Base-by-base conservation (phyloP, 2,888 invertebrate species). In the Phania funesta region DNA sequence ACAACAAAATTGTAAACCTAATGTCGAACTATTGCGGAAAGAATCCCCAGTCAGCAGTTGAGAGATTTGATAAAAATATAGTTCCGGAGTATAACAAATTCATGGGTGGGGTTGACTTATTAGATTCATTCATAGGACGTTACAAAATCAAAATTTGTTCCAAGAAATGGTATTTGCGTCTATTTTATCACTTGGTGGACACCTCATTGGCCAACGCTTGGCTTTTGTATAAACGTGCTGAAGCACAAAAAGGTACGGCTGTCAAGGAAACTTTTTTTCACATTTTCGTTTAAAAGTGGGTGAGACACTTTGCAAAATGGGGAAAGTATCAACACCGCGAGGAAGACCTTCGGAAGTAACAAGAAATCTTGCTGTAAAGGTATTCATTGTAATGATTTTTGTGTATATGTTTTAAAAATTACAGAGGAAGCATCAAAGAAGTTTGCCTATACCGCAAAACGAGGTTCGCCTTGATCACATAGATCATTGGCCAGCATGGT, bases 221-320 rank as follows among this genome's bases (percentile, higher is more conserved):
- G 74, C 64, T 65, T 74, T 71, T 71, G 48, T 32, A 65, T 44
- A 75, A 75, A 56, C 64, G 74, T 16, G 50, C 46, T 46, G 74
- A 74, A 64, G 18, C 29, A 18, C 74, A 74, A 32, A 64, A 74
- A 74, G 64, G 73, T 22, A 62, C 52, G 8, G 26, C 11, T 22
- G 41, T 64, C 54, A 74, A 41, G 16, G 22, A 74, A 52, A 29
- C 26, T n/a, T n/a, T n/a, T n/a, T n/a, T n/a, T n/a, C n/a, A n/a
- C n/a, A n/a, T n/a, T 26, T 26, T 26, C 26, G 26, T 26, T 26
- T 26, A 16, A 46, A 18, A 46, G 46, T 44, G 3, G 41, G 41
- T 4, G 41, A 6, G 16, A 44, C 41, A 4, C 41, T 44, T 46
- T 20, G 22, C 48, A 48, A 48, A 48, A 48, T 22, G 48, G 48